Conservation (phyloP, 2,888 invertebrate species). For the Pammene fasciana region DNA sequence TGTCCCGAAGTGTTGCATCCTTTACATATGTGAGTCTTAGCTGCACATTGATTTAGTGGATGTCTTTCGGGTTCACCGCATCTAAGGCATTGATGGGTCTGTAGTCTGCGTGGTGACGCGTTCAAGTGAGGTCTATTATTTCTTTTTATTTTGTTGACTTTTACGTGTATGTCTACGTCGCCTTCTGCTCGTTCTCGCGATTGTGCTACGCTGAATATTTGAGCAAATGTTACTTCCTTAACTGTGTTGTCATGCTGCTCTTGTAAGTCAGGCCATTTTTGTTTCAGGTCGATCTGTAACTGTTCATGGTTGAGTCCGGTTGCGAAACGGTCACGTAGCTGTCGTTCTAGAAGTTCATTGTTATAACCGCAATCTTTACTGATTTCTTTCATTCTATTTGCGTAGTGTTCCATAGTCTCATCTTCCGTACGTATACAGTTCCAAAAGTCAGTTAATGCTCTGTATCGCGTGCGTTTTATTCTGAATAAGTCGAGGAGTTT, state of each 20-base stretch:
- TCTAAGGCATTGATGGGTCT: too few relatives aligned
- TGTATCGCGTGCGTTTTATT: too few relatives aligned
- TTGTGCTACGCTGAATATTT: too few relatives aligned
- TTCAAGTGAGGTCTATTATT: background rate
- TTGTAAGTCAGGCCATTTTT: too few relatives aligned
- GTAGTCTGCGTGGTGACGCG: too few relatives aligned
- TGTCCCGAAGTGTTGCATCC: background rate
- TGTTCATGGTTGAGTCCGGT: too few relatives aligned
- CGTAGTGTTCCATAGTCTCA: slow-evolving; percentile 16
- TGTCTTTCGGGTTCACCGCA: too few relatives aligned
- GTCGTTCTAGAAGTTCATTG: background rate
- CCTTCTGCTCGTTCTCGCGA: slow-evolving; percentile 19
- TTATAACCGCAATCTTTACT: slow-evolving; percentile 3
- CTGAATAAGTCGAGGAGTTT: background rate
- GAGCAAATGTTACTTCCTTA: slow-evolving; percentile 9
- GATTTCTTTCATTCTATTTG: background rate
- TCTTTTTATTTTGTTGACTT: background rate
- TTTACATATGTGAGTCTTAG: too few relatives aligned
- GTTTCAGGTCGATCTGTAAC: too few relatives aligned
- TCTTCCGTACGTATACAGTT: slow-evolving; percentile 1
- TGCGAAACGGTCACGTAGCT: too few relatives aligned
- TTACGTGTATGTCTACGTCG: background rate
- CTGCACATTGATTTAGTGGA: too few relatives aligned
- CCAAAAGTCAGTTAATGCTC: background rate
- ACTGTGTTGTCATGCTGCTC: background rate